phyloP scores from a whole-genome alignment of 2,113 vertebrate genomes.

The Corydoras sp. region DNA sequence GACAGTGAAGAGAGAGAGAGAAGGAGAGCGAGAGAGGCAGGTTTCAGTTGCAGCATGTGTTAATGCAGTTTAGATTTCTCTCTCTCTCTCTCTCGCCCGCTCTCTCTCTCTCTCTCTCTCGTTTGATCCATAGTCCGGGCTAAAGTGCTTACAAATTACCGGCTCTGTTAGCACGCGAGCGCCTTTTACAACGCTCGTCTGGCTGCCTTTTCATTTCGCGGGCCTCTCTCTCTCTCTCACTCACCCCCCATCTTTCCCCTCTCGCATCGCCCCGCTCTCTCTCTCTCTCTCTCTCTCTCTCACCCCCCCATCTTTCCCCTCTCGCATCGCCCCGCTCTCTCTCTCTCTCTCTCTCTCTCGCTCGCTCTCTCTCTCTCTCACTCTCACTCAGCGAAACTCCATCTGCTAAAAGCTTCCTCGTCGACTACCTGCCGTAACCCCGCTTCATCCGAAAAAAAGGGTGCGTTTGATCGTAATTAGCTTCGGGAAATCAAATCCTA shows the following conservation, averaged over 20 bases:
- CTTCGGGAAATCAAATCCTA: constrained; percentile 77
- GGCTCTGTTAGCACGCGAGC: constrained; percentile 68
- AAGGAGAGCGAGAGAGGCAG: constrained; percentile 41
- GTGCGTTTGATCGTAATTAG: constrained; percentile 75
- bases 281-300: constrained; percentile 19
- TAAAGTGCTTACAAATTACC: constrained; percentile 79
- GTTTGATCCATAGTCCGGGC: constrained; percentile 71
- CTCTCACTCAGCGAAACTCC: constrained; percentile 58
- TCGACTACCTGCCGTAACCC: constrained; percentile 63
- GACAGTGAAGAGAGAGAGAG: neutral
- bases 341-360: constrained; percentile 15
- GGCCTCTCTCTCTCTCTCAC: constrained; percentile 12
- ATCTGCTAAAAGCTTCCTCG: constrained; percentile 74
- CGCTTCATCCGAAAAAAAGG: constrained; percentile 48
- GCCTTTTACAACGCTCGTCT: constrained; percentile 71
- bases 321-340: neutral
- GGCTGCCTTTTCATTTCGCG: constrained; percentile 50
- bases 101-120: constrained; percentile 41
- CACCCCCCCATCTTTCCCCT: neutral
- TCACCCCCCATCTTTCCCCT: too few relatives aligned
- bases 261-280: neutral
- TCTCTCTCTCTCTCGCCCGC: constrained; percentile 46
- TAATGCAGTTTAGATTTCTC: constrained; percentile 71
- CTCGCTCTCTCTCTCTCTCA: constrained; percentile 35
- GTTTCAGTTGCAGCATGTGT: constrained; percentile 65